Evolutionary conservation across 2,797 vertebrate species (phyloP), one percentile per base, ranked within the genome.

Genomic region (Gephyroberyx darwinii): DNA sequence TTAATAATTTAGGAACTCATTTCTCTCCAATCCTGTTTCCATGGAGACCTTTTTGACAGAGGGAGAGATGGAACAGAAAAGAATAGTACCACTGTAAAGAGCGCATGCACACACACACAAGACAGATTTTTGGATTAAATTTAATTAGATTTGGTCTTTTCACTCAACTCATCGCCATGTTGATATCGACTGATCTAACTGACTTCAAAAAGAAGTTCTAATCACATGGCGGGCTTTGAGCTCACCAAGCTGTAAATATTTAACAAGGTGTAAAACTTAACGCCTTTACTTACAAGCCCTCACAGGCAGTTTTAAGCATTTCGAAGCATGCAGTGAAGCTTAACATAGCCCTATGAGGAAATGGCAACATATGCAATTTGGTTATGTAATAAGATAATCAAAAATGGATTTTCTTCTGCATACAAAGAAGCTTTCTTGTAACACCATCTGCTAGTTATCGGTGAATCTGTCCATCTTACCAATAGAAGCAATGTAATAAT

Each of bases 171-270:
- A 37, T 64, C 17, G 37, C 71, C 76, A 65, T 73, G 80, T 71
- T 83, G 65, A 64, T 57, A 61, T 70, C 69, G 72, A 80, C 69
- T 68, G 65, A 85, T 81, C 48, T 22, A 51, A 77, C 77, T 52
- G 59, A 83, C 79, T 64, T 88, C 74, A 87, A 83, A 87, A 83
- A 82, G 70, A 47, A 31, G 30, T 53, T 71, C 41, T 61, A 71
- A 77, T 79, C 72, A 70, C 68, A 59, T 0, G 66, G 14, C 78
- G 80, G 73, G 71, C 70, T 78, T 5, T 9, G 62, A 74, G 73
- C 69, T 41, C 70, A 52, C 55, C 69, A 43, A 20, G 75, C 67
- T 61, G 75, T 86, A 71, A 84, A 84, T 86, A 84, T 90, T 82
- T 81, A 62, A 82, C 68, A 31, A 66, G 68, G 71, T 58, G 60